Conservation (phyloP, 2,797 vertebrate species). For the Muraenolepis orangiensis region DNA sequence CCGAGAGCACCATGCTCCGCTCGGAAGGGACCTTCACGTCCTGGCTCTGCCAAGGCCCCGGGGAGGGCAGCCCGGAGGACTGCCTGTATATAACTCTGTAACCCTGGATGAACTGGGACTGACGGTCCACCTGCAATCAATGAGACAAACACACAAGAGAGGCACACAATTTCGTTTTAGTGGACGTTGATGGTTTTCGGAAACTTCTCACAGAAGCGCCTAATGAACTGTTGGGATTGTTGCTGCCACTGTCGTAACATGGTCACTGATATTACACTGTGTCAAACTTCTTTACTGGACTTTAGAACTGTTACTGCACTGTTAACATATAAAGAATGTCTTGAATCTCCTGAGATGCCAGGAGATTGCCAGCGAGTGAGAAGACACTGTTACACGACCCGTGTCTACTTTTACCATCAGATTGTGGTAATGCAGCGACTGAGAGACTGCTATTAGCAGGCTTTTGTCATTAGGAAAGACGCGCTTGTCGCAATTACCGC, state of each 20-base stretch:
- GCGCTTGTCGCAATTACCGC: conserved; percentile 58
- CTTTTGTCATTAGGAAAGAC: conserved; percentile 55
- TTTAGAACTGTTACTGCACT: too few species aligned
- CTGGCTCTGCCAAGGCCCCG: conserved; percentile 85
- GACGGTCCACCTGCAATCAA: conserved; percentile 94
- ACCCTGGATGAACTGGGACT: conserved; percentile 98
- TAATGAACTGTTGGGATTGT: too few species aligned
- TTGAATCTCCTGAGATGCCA: too few species aligned
- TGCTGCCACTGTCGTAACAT: too few species aligned
- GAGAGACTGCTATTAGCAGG: conserved; percentile 45
- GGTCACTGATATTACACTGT: too few species aligned
- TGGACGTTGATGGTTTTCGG: too few species aligned
- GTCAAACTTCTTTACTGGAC: too few species aligned
- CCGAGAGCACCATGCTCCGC: conserved; percentile 82
- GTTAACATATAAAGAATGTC: too few species aligned
- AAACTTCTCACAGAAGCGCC: too few species aligned
- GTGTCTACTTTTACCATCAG: conserved; percentile 25
- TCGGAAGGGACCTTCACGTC: conserved; percentile 93
- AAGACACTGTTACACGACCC: background rate
- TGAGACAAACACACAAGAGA: too few species aligned
- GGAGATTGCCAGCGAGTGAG: background rate
- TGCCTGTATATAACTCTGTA: conserved; percentile 94
- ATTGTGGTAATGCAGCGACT: conserved; percentile 46
- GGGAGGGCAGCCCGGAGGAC: conserved; percentile 82
- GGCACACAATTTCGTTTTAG: background rate